Evolutionary conservation across 2,888 invertebrate genomes (phyloP).

Genomic region (Nomada ferruginata): DNA sequence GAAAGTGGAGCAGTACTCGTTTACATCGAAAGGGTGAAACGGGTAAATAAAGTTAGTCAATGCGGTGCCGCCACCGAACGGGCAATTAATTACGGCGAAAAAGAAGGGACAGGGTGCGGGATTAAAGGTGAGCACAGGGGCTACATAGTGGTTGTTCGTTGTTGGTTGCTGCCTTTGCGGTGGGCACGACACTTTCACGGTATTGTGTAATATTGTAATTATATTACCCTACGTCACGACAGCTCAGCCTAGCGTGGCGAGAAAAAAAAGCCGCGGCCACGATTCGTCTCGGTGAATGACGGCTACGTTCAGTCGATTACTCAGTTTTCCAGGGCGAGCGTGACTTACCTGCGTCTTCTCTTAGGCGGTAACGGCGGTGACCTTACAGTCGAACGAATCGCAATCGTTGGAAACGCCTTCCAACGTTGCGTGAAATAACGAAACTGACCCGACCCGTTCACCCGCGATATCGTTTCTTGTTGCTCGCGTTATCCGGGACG

Average conservation of each 20-base stretch:
- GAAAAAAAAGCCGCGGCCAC: slow-evolving; percentile 57
- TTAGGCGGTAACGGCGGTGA: not conserved
- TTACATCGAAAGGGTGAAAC: slow-evolving; percentile 37
- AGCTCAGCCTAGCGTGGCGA: slow-evolving; percentile 48
- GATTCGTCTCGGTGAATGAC: slow-evolving; percentile 64
- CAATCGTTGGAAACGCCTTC: slow-evolving; percentile 44
- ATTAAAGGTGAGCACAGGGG: slow-evolving; percentile 39
- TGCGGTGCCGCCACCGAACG: slow-evolving; percentile 9
- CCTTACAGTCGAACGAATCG: slow-evolving; percentile 40
- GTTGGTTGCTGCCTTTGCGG: slow-evolving; percentile 37
- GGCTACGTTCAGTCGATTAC: slow-evolving; percentile 58
- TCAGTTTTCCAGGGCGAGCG: slow-evolving; percentile 59
- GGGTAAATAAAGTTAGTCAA: slow-evolving; percentile 57
- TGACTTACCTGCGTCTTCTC: slow-evolving; percentile 58
- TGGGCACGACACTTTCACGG: slow-evolving; percentile 70
- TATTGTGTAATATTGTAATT: slow-evolving; percentile 78
- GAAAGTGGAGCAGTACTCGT: slow-evolving; percentile 35
- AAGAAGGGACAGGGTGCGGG: slow-evolving; percentile 2
- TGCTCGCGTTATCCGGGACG: slow-evolving; percentile 21
- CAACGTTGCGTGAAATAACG: slow-evolving; percentile 38
- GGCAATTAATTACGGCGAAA: slow-evolving; percentile 57
- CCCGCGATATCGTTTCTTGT: slow-evolving; percentile 34
- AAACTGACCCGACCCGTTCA: slow-evolving; percentile 4
- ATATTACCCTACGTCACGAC: slow-evolving; percentile 73
- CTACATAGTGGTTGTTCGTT: slow-evolving; percentile 18